These are phyloP conservation scores for Cryptops parisi DNA, from an alignment of 2,888 invertebrate genomes.

Conservation along the genomic window DNA sequence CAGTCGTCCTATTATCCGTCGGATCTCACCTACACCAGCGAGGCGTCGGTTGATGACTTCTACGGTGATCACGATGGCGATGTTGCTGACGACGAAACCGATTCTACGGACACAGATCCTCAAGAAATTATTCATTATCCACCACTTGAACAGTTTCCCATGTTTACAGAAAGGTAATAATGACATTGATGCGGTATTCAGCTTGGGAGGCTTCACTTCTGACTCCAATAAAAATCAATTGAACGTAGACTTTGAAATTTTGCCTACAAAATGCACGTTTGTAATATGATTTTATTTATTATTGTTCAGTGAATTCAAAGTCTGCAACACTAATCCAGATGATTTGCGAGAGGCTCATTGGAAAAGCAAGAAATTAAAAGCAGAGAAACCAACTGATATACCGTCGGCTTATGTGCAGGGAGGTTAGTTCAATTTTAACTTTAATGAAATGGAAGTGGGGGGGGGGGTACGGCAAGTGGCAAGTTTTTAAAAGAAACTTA, in stretches of 20 bases:
- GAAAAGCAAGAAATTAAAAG: constrained; percentile 43
- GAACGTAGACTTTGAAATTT: too few relatives aligned
- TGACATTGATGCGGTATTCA: too few relatives aligned
- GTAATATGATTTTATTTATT: too few relatives aligned
- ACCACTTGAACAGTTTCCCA: constrained; percentile 33
- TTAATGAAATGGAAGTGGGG: too few relatives aligned
- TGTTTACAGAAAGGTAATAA: constrained; percentile 20
- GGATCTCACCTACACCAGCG: too few relatives aligned
- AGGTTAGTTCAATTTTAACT: too few relatives aligned
- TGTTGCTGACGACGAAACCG: constrained; percentile 52
- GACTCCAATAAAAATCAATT: too few relatives aligned
- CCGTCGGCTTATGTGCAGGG: constrained; percentile 15
- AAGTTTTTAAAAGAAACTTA: background rate
- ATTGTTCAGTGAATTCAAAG: constrained; percentile 60
- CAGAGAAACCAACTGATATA: constrained; percentile 30
- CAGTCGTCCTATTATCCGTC: too few relatives aligned
- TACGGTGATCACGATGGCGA: constrained; percentile 67
- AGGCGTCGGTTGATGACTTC: constrained; percentile 38
- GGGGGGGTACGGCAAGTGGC: too few relatives aligned
- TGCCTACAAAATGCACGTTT: too few relatives aligned
- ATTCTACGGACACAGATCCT: constrained; percentile 27
- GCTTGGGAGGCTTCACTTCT: too few relatives aligned
- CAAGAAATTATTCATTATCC: constrained; percentile 57
- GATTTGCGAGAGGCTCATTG: constrained; percentile 62
- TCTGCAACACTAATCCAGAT: constrained; percentile 75